Conservation (phyloP, 2,113 vertebrate species). For the Elachura formosa region DNA sequence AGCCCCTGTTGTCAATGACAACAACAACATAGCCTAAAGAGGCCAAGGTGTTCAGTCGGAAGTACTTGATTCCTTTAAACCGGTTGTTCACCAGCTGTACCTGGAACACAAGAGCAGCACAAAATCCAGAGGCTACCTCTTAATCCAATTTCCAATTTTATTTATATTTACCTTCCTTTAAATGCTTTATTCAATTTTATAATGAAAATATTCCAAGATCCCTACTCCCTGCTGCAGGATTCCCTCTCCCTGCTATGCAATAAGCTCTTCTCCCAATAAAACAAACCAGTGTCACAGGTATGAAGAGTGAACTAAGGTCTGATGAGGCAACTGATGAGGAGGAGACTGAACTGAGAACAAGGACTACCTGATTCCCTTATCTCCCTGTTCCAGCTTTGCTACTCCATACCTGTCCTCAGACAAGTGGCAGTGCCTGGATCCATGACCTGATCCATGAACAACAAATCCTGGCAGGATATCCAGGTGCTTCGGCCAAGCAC, state of each 20-base stretch:
- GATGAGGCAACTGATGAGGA: background rate
- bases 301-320: background rate
- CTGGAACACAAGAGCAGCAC: slow-evolving; percentile 46
- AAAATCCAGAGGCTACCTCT: background rate
- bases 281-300: background rate
- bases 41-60: slow-evolving; percentile 79
- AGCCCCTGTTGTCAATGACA: slow-evolving; percentile 81
- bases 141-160: background rate
- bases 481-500: background rate
- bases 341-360: background rate
- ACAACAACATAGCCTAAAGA: slow-evolving; percentile 79
- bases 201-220: background rate
- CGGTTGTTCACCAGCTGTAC: slow-evolving; percentile 83
- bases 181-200: background rate
- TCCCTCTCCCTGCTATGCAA: background rate
- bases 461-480: background rate
- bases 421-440: background rate
- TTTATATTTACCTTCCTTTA: background rate
- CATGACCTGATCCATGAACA: background rate
- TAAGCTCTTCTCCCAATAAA: background rate
- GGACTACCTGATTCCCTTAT: background rate
- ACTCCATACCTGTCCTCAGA: background rate
- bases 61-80: slow-evolving; percentile 82
- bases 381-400: background rate
- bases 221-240: background rate